Evolutionary conservation across 1,140 invertebrate genomes (phyloP).

Genomic region (Drosophila malerkotliana): DNA sequence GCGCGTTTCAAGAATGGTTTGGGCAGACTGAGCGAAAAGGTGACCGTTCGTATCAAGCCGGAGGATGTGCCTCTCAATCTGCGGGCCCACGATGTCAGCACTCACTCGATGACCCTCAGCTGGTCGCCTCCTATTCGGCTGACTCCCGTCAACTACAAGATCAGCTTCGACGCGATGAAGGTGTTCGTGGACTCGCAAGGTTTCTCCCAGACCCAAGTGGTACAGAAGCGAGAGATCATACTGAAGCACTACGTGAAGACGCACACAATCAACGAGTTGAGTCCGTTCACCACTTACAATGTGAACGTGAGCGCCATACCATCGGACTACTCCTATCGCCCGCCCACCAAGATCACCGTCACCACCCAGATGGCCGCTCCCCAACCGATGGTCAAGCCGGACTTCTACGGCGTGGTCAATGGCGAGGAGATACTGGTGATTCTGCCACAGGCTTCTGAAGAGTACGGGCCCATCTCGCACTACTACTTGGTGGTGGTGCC

Average conservation of each 20-base stretch:
- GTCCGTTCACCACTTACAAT: conserved; percentile 97
- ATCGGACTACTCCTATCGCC: conserved; percentile 91
- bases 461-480: conserved; percentile 99
- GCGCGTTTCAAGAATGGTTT: conserved; percentile 90
- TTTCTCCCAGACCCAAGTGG: conserved; percentile 93
- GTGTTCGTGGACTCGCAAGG: conserved; percentile 97
- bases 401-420: conserved; percentile 94
- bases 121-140: conserved; percentile 96
- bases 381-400: conserved; percentile 97
- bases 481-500: conserved; percentile 98
- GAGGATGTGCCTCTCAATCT: conserved; percentile 95
- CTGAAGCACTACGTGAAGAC: conserved; percentile 88
- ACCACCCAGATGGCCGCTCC: conserved; percentile 98
- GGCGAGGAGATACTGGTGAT: conserved; percentile 95
- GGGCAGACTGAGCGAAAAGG: conserved; percentile 90
- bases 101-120: conserved; percentile 94
- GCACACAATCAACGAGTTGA: conserved; percentile 93
- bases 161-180: conserved; percentile 96
- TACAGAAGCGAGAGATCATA: conserved; percentile 89
- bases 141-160: conserved; percentile 95
- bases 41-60: conserved; percentile 94
- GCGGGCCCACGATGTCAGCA: conserved; percentile 93
- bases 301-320: conserved; percentile 97
- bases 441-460: conserved; percentile 97
- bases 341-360: conserved; percentile 96